These are phyloP conservation scores for Chloropsis hardwickii DNA, from an alignment of 2,113 vertebrate genomes.

Conservation along the genomic window DNA sequence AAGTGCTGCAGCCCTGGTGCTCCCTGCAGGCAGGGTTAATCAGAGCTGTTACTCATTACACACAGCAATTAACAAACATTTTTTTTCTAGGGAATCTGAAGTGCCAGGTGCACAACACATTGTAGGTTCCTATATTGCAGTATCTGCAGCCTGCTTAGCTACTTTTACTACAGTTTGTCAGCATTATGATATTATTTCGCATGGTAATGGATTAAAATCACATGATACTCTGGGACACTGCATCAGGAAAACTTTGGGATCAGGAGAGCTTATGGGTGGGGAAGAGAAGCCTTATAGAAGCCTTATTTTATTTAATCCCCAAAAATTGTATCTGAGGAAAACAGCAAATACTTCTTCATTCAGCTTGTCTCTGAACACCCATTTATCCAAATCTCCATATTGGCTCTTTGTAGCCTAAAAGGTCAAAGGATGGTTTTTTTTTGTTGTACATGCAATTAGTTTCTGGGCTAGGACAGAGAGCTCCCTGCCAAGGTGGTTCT, in stretches of 20 bases:
- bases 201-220: background rate
- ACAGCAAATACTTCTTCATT: background rate
- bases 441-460: accelerated
- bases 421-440: background rate
- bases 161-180: background rate
- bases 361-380: background rate
- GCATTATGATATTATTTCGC: background rate
- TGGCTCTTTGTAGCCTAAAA: background rate
- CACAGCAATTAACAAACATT: background rate
- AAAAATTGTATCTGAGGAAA: background rate
- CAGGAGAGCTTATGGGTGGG: background rate
- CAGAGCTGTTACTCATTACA: background rate
- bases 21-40: background rate
- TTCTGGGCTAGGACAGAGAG: background rate
- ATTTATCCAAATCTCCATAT: background rate
- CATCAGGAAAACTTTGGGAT: background rate
- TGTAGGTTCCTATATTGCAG: accelerated
- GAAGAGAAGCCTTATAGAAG: background rate
- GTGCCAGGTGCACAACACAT: background rate
- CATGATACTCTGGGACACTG: background rate
- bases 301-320: background rate
- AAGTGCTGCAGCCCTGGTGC: background rate
- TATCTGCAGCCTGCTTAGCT: background rate
- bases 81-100: background rate
- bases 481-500: background rate